Conservation (phyloP, 2,888 invertebrate genomes). For the Calameuta filiformis region DNA sequence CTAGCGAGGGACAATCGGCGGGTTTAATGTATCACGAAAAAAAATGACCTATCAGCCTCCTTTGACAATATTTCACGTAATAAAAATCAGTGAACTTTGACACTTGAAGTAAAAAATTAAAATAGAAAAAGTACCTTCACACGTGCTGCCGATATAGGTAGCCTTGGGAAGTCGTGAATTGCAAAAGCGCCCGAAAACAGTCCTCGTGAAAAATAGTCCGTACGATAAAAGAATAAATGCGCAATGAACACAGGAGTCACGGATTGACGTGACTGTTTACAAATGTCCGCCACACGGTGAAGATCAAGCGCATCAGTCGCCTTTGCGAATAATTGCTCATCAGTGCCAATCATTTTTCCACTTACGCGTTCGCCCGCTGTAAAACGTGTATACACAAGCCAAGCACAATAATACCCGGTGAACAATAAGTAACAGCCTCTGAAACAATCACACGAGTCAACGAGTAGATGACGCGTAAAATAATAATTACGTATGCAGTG, state of each 20-base stretch:
- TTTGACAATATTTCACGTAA: not conserved
- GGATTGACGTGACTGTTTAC: not conserved
- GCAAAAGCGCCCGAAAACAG: not conserved
- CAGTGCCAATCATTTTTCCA: not conserved
- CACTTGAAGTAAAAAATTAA: not conserved
- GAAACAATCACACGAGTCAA: not conserved
- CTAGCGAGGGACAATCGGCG: not conserved
- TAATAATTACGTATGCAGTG: not conserved
- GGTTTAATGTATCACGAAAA: not conserved
- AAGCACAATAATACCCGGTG: not conserved
- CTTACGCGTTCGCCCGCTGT: not conserved
- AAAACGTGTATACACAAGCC: not conserved
- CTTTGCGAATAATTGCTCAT: not conserved
- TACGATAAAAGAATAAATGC: fast-evolving
- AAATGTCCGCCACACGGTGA: not conserved
- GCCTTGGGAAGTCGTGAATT: not conserved
- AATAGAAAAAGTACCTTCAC: too few relatives aligned
- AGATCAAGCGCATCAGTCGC: not conserved
- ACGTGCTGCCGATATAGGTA: not conserved
- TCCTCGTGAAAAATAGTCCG: not conserved
- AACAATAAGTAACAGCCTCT: not conserved
- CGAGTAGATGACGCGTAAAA: not conserved
- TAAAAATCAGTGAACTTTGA: not conserved
- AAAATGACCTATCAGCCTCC: not conserved
- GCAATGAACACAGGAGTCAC: not conserved